These are phyloP conservation scores for Maniola hyperantus DNA, from an alignment of 2,888 invertebrate genomes.

Conservation along the genomic window DNA sequence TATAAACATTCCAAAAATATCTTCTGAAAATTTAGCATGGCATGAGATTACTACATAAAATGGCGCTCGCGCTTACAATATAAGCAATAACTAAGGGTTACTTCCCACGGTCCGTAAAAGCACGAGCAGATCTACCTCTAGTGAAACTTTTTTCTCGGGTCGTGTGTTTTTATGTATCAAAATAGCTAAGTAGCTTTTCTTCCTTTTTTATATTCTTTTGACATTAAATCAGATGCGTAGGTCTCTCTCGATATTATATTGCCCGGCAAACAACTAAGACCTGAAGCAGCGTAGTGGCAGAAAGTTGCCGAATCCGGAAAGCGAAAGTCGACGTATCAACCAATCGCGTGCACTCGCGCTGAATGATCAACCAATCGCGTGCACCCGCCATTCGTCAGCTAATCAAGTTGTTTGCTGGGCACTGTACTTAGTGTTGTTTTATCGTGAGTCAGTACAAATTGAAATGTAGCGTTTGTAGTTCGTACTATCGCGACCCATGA, in stretches of 20 bases:
- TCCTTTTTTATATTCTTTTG: no score
- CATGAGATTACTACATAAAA: constrained; percentile 23
- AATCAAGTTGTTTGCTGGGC: no score
- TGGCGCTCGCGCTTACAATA: constrained; percentile 8
- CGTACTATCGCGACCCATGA: not conserved
- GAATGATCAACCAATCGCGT: no score
- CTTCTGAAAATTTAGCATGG: constrained; percentile 36
- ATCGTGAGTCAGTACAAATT: not conserved
- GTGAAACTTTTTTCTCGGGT: no score
- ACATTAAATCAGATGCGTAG: not conserved
- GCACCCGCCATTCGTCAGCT: no score
- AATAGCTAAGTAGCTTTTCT: no score
- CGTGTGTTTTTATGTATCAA: no score
- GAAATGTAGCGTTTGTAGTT: not conserved
- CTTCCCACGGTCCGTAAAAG: not conserved
- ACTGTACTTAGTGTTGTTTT: not conserved
- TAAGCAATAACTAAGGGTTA: not conserved
- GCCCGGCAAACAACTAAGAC: no score
- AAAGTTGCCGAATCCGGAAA: no score
- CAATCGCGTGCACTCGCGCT: no score
- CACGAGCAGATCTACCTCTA: not conserved
- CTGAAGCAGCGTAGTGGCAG: no score
- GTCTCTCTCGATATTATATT: not conserved
- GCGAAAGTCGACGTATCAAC: no score
- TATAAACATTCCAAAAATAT: constrained; percentile 59